These are phyloP conservation scores for Pangasius djambal DNA, from an alignment of 2,797 vertebrate genomes.

Conservation along the genomic window DNA sequence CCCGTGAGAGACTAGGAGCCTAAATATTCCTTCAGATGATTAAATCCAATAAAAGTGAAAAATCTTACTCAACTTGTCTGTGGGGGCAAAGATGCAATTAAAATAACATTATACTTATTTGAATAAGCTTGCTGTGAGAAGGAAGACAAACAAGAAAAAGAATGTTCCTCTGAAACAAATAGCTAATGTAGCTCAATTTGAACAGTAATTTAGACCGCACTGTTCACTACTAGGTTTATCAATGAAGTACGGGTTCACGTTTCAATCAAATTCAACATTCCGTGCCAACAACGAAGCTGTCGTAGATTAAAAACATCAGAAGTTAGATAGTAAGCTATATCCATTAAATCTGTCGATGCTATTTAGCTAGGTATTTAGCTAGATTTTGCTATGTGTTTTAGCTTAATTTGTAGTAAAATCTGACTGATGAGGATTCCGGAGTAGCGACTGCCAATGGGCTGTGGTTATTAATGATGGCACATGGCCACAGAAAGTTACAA, in stretches of 20 bases:
- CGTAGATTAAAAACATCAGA: background rate
- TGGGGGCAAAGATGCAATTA: background rate
- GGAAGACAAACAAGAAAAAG: background rate
- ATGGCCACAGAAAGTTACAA: background rate
- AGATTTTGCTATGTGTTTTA: background rate
- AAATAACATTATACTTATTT: background rate
- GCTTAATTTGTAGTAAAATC: background rate
- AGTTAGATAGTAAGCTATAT: background rate
- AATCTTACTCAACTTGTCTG: background rate
- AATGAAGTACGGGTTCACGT: background rate
- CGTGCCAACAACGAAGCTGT: background rate
- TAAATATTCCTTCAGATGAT: conserved; percentile 27
- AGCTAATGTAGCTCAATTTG: background rate
- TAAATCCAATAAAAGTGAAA: conserved; percentile 21
- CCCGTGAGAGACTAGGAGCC: background rate
- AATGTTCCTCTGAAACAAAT: background rate
- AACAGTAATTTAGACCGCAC: background rate
- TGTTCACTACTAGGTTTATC: background rate
- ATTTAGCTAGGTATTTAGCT: background rate
- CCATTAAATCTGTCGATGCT: background rate
- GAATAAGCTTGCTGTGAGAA: background rate
- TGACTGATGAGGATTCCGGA: background rate
- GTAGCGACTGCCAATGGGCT: background rate
- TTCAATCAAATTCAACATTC: background rate
- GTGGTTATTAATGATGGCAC: background rate